Conservation (phyloP, 2,113 vertebrate species). For the Edolisoma coerulescens region DNA sequence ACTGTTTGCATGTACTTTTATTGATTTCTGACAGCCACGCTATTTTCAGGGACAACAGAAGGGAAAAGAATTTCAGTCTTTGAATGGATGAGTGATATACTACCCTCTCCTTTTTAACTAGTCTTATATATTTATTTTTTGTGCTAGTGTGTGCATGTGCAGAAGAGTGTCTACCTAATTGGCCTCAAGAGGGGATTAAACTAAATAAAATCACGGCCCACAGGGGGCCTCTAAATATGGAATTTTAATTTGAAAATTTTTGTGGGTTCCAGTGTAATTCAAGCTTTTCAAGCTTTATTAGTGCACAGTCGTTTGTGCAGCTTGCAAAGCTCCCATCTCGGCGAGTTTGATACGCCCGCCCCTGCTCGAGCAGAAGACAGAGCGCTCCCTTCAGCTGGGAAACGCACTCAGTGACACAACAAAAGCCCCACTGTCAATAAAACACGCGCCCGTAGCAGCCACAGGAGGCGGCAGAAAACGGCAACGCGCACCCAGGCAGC, state of each 20-base stretch:
- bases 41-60: slow-evolving; percentile 65
- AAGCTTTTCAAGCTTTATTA: slow-evolving; percentile 81
- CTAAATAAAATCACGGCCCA: slow-evolving; percentile 80
- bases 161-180: slow-evolving; percentile 77
- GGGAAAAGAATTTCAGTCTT: slow-evolving; percentile 68
- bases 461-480: slow-evolving; percentile 5
- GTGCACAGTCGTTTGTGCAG: slow-evolving; percentile 53
- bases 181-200: slow-evolving; percentile 80
- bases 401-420: background rate
- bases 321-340: slow-evolving; percentile 46
- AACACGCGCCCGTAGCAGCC: background rate
- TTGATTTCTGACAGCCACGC: slow-evolving; percentile 57
- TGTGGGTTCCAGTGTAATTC: slow-evolving; percentile 80
- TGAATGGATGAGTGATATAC: slow-evolving; percentile 64
- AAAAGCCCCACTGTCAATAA: slow-evolving; percentile 18
- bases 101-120: slow-evolving; percentile 17
- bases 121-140: background rate
- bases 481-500: background rate
- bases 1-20: slow-evolving; percentile 44
- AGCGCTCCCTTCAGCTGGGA: slow-evolving; percentile 10
- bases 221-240: slow-evolving; percentile 75
- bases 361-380: background rate
- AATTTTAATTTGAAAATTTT: slow-evolving; percentile 84
- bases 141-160: slow-evolving; percentile 52
- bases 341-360: background rate